phyloP scores from a whole-genome alignment of 2,888 invertebrate genomes.

The Apamea monoglypha region DNA sequence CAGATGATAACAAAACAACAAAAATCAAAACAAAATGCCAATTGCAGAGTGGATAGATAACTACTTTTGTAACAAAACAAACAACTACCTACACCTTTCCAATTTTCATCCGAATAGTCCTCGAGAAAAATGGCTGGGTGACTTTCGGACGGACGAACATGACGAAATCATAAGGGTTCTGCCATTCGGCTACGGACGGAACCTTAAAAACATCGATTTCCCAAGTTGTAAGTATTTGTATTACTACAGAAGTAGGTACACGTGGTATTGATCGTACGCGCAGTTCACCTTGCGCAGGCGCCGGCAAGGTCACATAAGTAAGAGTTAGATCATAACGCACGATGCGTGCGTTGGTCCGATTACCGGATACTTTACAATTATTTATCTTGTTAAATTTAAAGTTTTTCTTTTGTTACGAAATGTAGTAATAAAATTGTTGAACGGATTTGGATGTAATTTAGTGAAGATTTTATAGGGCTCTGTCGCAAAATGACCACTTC shows the following conservation, averaged over 20 bases:
- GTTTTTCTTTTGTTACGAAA: not conserved
- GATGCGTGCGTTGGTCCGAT: constrained; percentile 19
- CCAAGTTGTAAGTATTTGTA: not conserved
- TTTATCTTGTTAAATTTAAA: not conserved
- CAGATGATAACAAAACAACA: no score
- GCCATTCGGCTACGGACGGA: no score
- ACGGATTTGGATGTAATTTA: not conserved
- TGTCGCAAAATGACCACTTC: no score
- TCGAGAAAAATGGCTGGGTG: no score
- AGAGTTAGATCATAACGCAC: not conserved
- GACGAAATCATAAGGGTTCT: no score
- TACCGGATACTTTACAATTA: constrained; percentile 13
- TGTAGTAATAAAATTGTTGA: constrained; percentile 2
- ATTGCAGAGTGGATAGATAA: no score
- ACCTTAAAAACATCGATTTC: not conserved
- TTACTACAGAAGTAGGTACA: not conserved
- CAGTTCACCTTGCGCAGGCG: constrained; percentile 46
- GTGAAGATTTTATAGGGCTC: not conserved
- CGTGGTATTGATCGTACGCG: not conserved
- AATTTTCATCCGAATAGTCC: no score
- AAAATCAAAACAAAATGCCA: no score
- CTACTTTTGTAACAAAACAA: no score
- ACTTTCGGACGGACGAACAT: no score
- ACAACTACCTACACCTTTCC: no score
- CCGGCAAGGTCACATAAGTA: constrained; percentile 39